Conservation (phyloP, 2,797 vertebrate species). For the Distichodus sexfasciatus region DNA sequence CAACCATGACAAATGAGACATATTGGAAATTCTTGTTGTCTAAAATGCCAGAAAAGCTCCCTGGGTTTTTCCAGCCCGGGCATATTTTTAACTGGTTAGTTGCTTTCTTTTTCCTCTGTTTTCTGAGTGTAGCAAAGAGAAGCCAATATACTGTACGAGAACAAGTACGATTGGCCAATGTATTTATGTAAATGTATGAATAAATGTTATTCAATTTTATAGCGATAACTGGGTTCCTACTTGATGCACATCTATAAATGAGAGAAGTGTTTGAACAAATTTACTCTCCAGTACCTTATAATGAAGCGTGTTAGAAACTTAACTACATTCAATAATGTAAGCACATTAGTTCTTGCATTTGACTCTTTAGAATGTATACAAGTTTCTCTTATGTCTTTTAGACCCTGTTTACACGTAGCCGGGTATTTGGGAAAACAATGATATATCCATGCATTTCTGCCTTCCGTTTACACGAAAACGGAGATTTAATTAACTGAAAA, state of each 20-base stretch:
- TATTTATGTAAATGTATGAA: slow-evolving; percentile 63
- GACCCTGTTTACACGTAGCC: no score
- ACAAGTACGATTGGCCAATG: slow-evolving; percentile 53
- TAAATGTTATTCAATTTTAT: slow-evolving; percentile 39
- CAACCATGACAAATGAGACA: slow-evolving; percentile 42
- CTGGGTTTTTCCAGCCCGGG: slow-evolving; percentile 5
- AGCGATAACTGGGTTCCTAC: slow-evolving; percentile 41
- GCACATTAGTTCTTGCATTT: slow-evolving; percentile 14
- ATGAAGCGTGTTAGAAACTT: slow-evolving; percentile 48
- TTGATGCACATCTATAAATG: slow-evolving; percentile 49
- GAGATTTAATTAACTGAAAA: no score
- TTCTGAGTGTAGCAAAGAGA: slow-evolving; percentile 19
- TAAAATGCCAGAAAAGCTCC: slow-evolving; percentile 24
- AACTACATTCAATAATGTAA: slow-evolving; percentile 31
- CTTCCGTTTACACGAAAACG: no score
- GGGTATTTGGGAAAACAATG: no score
- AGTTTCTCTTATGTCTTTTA: no score
- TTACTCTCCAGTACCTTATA: slow-evolving; percentile 52
- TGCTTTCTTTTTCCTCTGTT: slow-evolving; percentile 13
- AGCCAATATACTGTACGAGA: slow-evolving; percentile 50
- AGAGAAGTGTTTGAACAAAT: slow-evolving; percentile 52
- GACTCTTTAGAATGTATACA: no score
- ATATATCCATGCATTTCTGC: no score
- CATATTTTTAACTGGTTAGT: background rate
- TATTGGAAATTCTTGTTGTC: slow-evolving; percentile 35